Evolutionary conservation across 1,140 invertebrate species (phyloP).

Genomic region (Aphis craccivora): DNA sequence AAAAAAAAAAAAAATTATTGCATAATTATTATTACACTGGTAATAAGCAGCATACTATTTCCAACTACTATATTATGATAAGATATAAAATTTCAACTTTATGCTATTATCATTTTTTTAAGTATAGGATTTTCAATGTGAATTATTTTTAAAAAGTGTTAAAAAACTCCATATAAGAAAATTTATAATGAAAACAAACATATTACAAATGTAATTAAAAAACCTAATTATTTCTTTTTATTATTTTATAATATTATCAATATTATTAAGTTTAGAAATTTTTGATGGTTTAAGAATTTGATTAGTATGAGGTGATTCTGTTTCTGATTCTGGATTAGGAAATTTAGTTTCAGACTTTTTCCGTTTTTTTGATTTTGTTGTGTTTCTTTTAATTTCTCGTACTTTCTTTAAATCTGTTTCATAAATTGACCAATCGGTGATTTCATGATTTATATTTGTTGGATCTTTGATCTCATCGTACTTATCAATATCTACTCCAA

Average conservation of each 20-base stretch:
- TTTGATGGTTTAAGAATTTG: neutral
- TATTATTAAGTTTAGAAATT: constrained; percentile 11
- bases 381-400: constrained; percentile 59
- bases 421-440: constrained; percentile 71
- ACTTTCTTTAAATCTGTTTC: constrained; percentile 67
- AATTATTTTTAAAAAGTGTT: too few relatives aligned
- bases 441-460: constrained; percentile 66
- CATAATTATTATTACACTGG: too few relatives aligned
- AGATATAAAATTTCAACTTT: too few relatives aligned
- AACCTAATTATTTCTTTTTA: neutral
- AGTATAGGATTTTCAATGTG: too few relatives aligned
- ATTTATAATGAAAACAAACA: neutral
- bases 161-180: too few relatives aligned
- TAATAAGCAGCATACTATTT: too few relatives aligned
- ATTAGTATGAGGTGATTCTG: neutral
- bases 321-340: neutral
- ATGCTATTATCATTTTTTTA: too few relatives aligned
- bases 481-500: constrained; percentile 75
- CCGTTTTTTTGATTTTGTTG: constrained; percentile 56
- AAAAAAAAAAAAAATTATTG: too few relatives aligned
- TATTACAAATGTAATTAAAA: neutral
- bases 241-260: constrained; percentile 19
- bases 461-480: constrained; percentile 76
- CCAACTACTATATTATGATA: too few relatives aligned
- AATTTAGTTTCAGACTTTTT: constrained; percentile 21